Evolutionary conservation across 2,797 vertebrate genomes (phyloP).

Genomic region (Ara ararauna): DNA sequence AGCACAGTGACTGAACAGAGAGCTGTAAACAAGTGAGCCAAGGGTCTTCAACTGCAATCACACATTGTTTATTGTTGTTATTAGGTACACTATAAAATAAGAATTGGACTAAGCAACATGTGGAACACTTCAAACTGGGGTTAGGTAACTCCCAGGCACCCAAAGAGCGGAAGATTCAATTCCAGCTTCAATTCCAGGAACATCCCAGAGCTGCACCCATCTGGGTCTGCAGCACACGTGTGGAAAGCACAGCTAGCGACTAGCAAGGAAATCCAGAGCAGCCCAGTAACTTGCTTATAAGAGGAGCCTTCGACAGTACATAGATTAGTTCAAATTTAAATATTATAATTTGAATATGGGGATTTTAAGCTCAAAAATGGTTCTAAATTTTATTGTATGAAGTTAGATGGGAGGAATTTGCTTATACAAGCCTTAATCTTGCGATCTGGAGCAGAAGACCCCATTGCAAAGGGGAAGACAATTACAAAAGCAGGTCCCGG

Average conservation of each 20-base stretch:
- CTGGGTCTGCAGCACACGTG: not conserved
- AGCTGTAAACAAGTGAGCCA: not conserved
- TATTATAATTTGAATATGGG: not conserved
- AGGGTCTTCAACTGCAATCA: not conserved
- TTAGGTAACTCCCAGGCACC: not conserved
- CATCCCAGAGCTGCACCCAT: not conserved
- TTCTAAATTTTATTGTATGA: not conserved
- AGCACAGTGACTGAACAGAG: not conserved
- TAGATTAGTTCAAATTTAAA: not conserved
- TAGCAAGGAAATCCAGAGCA: not conserved
- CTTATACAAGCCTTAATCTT: not conserved
- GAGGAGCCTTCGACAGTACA: not conserved
- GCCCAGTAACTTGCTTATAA: not conserved
- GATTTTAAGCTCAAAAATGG: not conserved
- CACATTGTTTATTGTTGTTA: not conserved
- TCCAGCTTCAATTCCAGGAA: not conserved
- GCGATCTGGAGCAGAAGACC: not conserved
- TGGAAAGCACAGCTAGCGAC: not conserved
- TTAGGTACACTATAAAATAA: not conserved
- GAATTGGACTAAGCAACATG: not conserved
- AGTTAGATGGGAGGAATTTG: not conserved
- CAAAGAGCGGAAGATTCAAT: not conserved
- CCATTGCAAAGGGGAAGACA: not conserved
- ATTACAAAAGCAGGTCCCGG: not conserved
- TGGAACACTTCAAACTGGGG: not conserved